A percentile compares a stretch with the other conserved stretches of the same genome.
These are phyloP conservation scores for Chaetophractus vellerosus DNA, from an alignment of 2,797 vertebrate genomes.

Conservation along the genomic window DNA sequence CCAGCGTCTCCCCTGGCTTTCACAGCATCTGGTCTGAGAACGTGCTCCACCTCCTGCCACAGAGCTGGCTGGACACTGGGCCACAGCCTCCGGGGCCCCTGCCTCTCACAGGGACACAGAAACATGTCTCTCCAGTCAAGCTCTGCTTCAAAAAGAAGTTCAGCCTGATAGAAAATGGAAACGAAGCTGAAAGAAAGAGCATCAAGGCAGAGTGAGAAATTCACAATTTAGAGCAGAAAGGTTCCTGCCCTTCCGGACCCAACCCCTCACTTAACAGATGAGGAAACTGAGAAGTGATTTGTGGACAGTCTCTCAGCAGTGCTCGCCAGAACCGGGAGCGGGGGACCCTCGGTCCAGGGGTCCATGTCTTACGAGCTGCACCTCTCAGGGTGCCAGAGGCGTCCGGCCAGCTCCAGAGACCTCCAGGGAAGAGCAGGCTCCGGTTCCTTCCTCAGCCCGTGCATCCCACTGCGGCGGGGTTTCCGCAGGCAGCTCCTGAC, in stretches of 20 bases:
- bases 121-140: neutral
- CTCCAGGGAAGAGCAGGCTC: neutral
- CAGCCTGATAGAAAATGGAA: neutral
- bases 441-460: neutral
- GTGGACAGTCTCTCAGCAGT: neutral
- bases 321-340: neutral
- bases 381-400: neutral
- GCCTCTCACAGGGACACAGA: neutral
- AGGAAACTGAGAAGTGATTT: neutral
- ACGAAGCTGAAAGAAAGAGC: neutral
- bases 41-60: neutral
- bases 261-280: neutral
- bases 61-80: neutral
- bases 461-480: accelerated
- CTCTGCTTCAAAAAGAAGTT: neutral
- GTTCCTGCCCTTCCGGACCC: neutral
- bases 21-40: neutral
- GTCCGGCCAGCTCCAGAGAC: neutral
- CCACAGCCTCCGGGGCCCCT: neutral
- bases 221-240: neutral
- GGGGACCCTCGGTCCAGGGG: neutral
- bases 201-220: neutral
- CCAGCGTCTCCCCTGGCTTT: neutral
- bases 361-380: neutral
- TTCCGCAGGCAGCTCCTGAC: neutral